These are phyloP conservation scores for Drosophila neonasuta DNA, from an alignment of 2,888 invertebrate species.

Conservation along the genomic window DNA sequence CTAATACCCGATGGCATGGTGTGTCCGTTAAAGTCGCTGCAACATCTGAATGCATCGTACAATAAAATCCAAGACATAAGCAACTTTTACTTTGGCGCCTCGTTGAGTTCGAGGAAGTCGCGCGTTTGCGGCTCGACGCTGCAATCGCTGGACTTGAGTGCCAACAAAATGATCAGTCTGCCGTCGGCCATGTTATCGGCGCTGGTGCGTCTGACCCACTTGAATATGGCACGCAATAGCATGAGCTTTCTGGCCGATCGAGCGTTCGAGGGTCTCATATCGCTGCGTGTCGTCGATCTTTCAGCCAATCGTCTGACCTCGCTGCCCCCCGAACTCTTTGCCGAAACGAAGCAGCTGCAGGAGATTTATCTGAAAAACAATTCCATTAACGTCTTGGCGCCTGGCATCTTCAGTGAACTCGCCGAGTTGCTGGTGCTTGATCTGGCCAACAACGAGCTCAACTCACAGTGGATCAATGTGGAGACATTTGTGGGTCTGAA, in stretches of 20 bases:
- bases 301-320: constrained; percentile 94
- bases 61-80: constrained; percentile 94
- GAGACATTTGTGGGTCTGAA: constrained; percentile 93
- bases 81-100: constrained; percentile 92
- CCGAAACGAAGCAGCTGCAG: constrained; percentile 90
- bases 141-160: constrained; percentile 90
- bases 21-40: constrained; percentile 90
- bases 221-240: constrained; percentile 93
- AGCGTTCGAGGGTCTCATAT: constrained; percentile 90
- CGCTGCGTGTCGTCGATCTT: constrained; percentile 91
- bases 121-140: constrained; percentile 85
- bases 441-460: constrained; percentile 92
- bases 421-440: constrained; percentile 91
- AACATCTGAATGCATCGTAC: constrained; percentile 91
- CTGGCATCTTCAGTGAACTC: constrained; percentile 91
- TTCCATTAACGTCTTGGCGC: constrained; percentile 92
- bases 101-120: constrained; percentile 81
- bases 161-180: constrained; percentile 92
- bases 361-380: constrained; percentile 96
- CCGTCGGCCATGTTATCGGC: constrained; percentile 92
- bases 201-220: constrained; percentile 88
- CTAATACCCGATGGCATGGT: constrained; percentile 93
- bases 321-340: constrained; percentile 92
- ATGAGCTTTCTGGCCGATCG: constrained; percentile 93
- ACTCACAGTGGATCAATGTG: constrained; percentile 92